Conservation (phyloP, 1,140 invertebrate species). For the Diprion similis region DNA sequence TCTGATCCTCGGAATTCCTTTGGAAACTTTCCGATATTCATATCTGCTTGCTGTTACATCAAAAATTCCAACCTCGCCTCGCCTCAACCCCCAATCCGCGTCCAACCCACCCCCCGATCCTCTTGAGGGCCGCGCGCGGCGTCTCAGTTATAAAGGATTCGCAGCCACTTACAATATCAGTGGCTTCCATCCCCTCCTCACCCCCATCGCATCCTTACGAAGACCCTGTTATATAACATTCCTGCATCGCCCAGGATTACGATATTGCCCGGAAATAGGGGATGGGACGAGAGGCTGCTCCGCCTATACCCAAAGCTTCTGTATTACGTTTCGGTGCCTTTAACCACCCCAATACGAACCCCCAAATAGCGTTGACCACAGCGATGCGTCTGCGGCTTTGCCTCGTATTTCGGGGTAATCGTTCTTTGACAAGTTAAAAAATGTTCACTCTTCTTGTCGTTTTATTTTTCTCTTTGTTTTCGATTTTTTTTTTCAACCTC, state of each 20-base stretch:
- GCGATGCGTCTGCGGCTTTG: too few species aligned
- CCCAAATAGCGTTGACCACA: background rate
- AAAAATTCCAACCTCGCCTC: constrained; percentile 56
- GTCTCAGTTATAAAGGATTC: constrained; percentile 55
- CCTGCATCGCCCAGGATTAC: background rate
- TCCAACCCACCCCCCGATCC: constrained; percentile 6
- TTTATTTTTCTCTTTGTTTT: too few species aligned
- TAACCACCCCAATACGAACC: constrained; percentile 9
- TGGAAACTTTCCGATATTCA: constrained; percentile 60
- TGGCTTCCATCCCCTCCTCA: constrained; percentile 18
- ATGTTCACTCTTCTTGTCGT: too few species aligned
- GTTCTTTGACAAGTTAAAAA: too few species aligned
- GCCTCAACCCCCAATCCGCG: constrained; percentile 20
- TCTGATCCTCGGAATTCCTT: constrained; percentile 52
- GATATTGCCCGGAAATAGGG: background rate
- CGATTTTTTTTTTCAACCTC: too few species aligned
- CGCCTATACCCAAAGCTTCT: background rate
- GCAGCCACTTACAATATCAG: constrained; percentile 58
- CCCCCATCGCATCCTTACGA: constrained; percentile 8
- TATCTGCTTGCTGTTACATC: constrained; percentile 56
- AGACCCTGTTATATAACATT: background rate
- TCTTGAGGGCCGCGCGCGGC: constrained; percentile 9
- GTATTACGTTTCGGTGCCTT: background rate
- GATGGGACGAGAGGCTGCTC: background rate
- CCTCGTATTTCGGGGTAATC: too few species aligned